Evolutionary conservation across 2,113 vertebrate genomes (phyloP), one percentile per base, ranked within the genome.

Genomic region (Corythoichthys intestinalis): DNA sequence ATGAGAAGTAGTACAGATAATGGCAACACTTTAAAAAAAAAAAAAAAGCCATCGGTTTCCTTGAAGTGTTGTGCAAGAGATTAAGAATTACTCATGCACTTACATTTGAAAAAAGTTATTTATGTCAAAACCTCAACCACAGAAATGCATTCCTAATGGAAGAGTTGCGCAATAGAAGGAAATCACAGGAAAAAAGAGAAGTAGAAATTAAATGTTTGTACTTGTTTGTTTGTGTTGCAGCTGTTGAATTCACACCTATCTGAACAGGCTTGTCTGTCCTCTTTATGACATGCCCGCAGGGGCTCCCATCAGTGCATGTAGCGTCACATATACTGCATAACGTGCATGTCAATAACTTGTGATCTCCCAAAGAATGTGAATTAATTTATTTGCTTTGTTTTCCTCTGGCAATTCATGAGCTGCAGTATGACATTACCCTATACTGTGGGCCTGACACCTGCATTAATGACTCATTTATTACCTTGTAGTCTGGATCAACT

Each of bases 161-260:
- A 44, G 1, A 37, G 56, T 50, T 15, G 13, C 4, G 14, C 48
- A 50, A 50, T 50, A 50, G 48, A 15, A 50, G 3, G 48, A 50
- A 50, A 50, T 50, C 48, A 13, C 48, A 58, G 5, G 12, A 35
- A 58, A 58, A 58, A 58, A 58, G 56, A 13, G 28, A 37, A 58
- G 56, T 58, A 58, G 37, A 37, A 58, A 37, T 37, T 11, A 56
- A 58, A 58, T 58, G 56, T 58, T 58, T 58, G 56, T 37, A 58
- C 56, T 58, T 6, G 56, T 56, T 53, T n/a, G 49, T 54, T 57
- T 58, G 34, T 37, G 56, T 58, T 58, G 56, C 34, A 58, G 34
- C 56, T 58, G 34, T 58, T 37, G 34, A 34, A 58, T 35, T 58
- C 56, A 15, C 56, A 58, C 13, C 13, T 37, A 37, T 58, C 56